These are phyloP conservation scores for Atrichornis clamosus DNA, from an alignment of 2,113 vertebrate species.

Conservation along the genomic window DNA sequence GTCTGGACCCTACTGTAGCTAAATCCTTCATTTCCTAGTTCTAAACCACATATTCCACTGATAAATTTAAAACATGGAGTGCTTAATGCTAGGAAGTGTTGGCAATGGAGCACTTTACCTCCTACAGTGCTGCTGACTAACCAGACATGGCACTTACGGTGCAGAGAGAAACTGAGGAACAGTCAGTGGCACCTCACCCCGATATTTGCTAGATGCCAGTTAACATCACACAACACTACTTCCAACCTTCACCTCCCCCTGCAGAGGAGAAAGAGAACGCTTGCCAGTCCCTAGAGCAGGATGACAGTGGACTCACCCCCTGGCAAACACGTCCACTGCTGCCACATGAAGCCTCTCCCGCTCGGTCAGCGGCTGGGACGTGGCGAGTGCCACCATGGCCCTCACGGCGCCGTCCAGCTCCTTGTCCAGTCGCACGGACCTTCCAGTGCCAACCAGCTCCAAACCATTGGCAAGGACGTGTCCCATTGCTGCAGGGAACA, in stretches of 20 bases:
- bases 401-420: conserved; percentile 77
- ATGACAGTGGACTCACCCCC: conserved; percentile 76
- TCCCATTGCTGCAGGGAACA: conserved; percentile 82
- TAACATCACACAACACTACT: not conserved
- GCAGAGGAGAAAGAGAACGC: not conserved
- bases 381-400: conserved; percentile 75
- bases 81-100: not conserved
- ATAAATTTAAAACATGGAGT: not conserved
- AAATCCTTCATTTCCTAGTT: not conserved
- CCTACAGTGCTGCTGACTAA: not conserved
- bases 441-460: conserved; percentile 79
- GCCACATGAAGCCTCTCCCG: conserved; percentile 85
- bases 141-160: not conserved
- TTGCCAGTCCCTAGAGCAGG: not conserved
- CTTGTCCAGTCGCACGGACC: conserved; percentile 73
- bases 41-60: not conserved
- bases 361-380: conserved; percentile 75
- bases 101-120: not conserved
- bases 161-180: not conserved
- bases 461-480: conserved; percentile 85
- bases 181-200: not conserved
- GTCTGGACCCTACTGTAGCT: not conserved
- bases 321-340: conserved; percentile 83
- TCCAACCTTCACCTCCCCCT: not conserved
- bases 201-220: not conserved